Percentiles rank a stretch among this genome's conserved stretches.
phyloP scores from a whole-genome alignment of 2,888 invertebrate species.

The Pogonocherus hispidulus region DNA sequence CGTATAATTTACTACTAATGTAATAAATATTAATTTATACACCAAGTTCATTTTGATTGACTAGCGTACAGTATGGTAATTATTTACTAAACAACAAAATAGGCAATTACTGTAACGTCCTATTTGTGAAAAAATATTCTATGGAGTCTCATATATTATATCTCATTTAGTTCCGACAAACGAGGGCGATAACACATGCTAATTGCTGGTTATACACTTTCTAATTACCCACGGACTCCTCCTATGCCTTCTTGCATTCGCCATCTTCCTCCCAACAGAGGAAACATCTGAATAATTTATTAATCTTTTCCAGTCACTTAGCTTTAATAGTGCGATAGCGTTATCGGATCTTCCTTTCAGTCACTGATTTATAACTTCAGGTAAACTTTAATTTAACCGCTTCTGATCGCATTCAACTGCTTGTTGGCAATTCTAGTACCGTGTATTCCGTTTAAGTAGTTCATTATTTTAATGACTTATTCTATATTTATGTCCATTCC shows the following conservation, averaged over 20 bases:
- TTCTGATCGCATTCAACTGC: slow-evolving; percentile 25
- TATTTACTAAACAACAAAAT: neutral
- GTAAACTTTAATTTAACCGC: slow-evolving; percentile 25
- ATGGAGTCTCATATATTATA: slow-evolving; percentile 27
- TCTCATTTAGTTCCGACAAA: slow-evolving; percentile 49
- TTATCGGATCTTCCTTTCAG: slow-evolving; percentile 23
- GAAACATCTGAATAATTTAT: slow-evolving; percentile 40
- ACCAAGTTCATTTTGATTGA: neutral
- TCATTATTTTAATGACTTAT: slow-evolving; percentile 37
- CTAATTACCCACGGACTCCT: slow-evolving; percentile 54
- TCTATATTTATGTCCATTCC: slow-evolving; percentile 37
- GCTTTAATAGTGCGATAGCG: slow-evolving; percentile 37
- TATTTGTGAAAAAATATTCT: slow-evolving; percentile 11
- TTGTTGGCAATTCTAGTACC: slow-evolving; percentile 23
- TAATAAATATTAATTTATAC: neutral
- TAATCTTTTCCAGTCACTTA: slow-evolving; percentile 30
- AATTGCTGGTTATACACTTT: slow-evolving; percentile 54
- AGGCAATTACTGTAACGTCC: neutral
- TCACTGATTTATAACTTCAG: slow-evolving; percentile 24
- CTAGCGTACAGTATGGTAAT: neutral
- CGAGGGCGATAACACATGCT: slow-evolving; percentile 54
- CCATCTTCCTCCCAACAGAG: slow-evolving; percentile 33
- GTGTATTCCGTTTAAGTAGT: slow-evolving; percentile 31
- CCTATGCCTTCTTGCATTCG: slow-evolving; percentile 33
- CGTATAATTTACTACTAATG: neutral